Base-by-base conservation (phyloP, 2,888 invertebrate species). In the Philonicus albiceps region DNA sequence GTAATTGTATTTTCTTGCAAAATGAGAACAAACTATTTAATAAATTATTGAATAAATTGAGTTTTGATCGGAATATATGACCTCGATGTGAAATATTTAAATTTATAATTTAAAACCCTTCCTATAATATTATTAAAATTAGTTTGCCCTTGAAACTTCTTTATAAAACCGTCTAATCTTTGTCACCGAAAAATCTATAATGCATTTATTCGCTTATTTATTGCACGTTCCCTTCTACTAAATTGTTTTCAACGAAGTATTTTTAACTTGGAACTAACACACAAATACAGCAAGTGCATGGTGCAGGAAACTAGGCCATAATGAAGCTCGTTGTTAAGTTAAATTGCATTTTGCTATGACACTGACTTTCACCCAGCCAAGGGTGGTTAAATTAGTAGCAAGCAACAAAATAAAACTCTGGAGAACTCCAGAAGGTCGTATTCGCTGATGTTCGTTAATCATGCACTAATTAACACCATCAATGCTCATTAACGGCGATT, bases 401-500 rank as follows among this genome's bases (percentile, higher is more conserved):
- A 49, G n/a, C n/a, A 49, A 49, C 40, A 16, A 73, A n/a, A 74
- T 74, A 34, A 74, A 19, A 75, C 2, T 16, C 76, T 40, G n/a
- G 76, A 75, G 8, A 11, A n/a, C 40, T 22, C 40, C 55, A 30
- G 78, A 80, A 80, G 78, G 78, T 37, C 40, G 34, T 19, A 31
- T 53, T 81, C 55, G 34, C 55, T 8, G 6, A 11, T 19, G 34
- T 22, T 53, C 27, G 81, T 81, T 81, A 81, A 81, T 81, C 55
- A 81, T 81, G 81, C 81, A 81, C 55, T 30, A 81, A 81, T 81
- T 81, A 81, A 81, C 55, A 81, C 55, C 37, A 76, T 76, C 76
- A 40, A 13, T 40, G n/a, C 34, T 37, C 73, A 27, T 27, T 73
- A 16, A 1, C 31, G 31, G 40, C 19, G 19, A 30, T 37, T 75